A percentile compares a stretch with the other conserved stretches of the same genome.
These are phyloP conservation scores for Oryzias woworae DNA, from an alignment of 2,113 vertebrate genomes.

Conservation along the genomic window DNA sequence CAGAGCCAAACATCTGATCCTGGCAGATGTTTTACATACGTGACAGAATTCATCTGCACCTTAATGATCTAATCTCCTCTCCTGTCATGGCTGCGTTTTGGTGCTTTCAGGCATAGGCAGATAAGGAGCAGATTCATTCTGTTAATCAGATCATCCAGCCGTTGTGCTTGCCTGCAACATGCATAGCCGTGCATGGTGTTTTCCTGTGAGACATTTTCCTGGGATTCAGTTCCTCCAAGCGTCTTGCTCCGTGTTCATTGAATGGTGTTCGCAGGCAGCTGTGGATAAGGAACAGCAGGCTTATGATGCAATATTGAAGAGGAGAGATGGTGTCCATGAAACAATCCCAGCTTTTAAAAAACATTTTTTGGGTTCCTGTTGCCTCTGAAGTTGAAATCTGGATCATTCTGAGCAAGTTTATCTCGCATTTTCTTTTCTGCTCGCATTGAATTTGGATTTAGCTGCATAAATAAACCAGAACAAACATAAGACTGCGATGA, in stretches of 20 bases:
- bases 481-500: too few relatives aligned
- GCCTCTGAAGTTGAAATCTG: too few relatives aligned
- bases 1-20: conserved; percentile 9
- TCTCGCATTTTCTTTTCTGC: too few relatives aligned
- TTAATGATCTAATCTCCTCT: conserved; percentile 50
- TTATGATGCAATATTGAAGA: conserved; percentile 7
- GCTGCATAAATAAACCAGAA: too few relatives aligned
- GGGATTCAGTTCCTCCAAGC: conserved; percentile 70
- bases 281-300: neutral
- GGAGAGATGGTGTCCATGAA: neutral
- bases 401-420: too few relatives aligned
- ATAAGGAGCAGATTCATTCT: conserved; percentile 75
- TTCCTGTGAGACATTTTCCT: conserved; percentile 67
- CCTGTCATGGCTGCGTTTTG: conserved; percentile 39
- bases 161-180: conserved; percentile 61
- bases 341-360: too few relatives aligned
- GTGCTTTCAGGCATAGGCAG: conserved; percentile 74
- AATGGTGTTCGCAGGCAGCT: conserved; percentile 20
- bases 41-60: conserved; percentile 42
- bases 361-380: too few relatives aligned
- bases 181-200: conserved; percentile 65
- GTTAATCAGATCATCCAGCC: conserved; percentile 71
- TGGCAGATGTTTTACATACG: conserved; percentile 44
- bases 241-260: conserved; percentile 16
- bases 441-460: too few relatives aligned